A percentile compares a stretch with the other conserved stretches of the same genome.
phyloP scores from a whole-genome alignment of 2,113 vertebrate genomes.

The Microtus ochrogaster region DNA sequence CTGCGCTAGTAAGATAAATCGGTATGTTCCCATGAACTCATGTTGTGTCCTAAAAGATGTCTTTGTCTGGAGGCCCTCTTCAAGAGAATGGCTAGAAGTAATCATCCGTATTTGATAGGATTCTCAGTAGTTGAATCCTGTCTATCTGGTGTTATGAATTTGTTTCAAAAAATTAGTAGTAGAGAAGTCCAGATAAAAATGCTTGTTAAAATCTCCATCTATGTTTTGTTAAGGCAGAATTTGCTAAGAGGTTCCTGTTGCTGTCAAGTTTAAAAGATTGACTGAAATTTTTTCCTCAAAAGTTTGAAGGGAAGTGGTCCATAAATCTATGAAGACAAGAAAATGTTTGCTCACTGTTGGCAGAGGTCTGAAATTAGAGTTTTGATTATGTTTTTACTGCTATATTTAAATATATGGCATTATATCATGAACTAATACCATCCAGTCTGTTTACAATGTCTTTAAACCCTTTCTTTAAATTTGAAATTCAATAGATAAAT shows the following conservation, averaged over 20 bases:
- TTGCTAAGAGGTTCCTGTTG: neutral
- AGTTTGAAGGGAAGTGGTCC: conserved; percentile 14
- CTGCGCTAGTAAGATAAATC: conserved; percentile 55
- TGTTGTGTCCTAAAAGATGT: conserved; percentile 66
- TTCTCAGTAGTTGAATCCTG: conserved; percentile 37
- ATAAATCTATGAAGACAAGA: conserved; percentile 43
- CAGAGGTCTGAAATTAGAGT: conserved; percentile 6
- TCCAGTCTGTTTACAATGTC: conserved; percentile 3
- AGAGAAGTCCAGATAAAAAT: conserved; percentile 52
- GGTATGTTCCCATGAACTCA: conserved; percentile 78
- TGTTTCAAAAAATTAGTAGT: neutral
- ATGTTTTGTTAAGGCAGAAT: neutral
- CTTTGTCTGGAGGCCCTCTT: conserved; percentile 73
- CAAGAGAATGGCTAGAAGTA: neutral
- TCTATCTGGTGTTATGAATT: conserved; percentile 23
- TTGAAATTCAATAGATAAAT: conserved; percentile 12
- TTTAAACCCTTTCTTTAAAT: conserved; percentile 10
- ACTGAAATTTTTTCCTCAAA: neutral
- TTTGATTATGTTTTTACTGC: conserved; percentile 22
- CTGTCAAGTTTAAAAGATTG: conserved; percentile 44
- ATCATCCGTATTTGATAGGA: conserved; percentile 39
- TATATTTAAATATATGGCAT: neutral
- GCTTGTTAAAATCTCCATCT: conserved; percentile 49
- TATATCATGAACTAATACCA: neutral
- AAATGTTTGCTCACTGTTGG: neutral